These are phyloP conservation scores for Bucorvus abyssinicus DNA, from an alignment of 2,797 vertebrate species.

Conservation along the genomic window DNA sequence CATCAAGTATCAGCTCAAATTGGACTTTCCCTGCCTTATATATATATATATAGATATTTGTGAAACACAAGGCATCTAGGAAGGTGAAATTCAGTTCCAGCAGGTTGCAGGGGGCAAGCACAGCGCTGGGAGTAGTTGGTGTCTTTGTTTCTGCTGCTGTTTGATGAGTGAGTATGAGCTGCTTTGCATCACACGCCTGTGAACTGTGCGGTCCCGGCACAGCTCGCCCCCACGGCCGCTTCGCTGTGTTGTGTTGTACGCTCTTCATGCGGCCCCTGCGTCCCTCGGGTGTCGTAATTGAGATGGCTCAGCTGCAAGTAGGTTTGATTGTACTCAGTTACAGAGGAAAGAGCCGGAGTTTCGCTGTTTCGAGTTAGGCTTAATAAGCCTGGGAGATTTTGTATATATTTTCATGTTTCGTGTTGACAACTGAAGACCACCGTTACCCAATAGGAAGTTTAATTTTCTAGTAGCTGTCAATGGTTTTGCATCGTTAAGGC, in stretches of 20 bases:
- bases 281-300: background rate
- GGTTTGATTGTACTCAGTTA: background rate
- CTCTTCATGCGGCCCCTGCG: background rate
- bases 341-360: background rate
- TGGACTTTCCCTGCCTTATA: background rate
- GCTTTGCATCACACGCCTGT: background rate
- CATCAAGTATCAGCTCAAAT: background rate
- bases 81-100: background rate
- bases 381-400: background rate
- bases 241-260: background rate
- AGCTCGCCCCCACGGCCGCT: background rate
- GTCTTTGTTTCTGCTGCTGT: background rate
- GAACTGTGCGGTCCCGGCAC: background rate
- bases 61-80: background rate
- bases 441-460: background rate
- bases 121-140: background rate
- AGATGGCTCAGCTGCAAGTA: background rate
- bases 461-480: slow-evolving; percentile 7
- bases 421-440: slow-evolving; percentile 13
- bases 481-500: background rate
- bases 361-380: background rate
- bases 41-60: fast-evolving
- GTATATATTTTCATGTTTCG: background rate
- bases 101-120: background rate
- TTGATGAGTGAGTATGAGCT: background rate